These are phyloP conservation scores for Hypothenemus hampei DNA, from an alignment of 1,140 invertebrate genomes.

Conservation along the genomic window DNA sequence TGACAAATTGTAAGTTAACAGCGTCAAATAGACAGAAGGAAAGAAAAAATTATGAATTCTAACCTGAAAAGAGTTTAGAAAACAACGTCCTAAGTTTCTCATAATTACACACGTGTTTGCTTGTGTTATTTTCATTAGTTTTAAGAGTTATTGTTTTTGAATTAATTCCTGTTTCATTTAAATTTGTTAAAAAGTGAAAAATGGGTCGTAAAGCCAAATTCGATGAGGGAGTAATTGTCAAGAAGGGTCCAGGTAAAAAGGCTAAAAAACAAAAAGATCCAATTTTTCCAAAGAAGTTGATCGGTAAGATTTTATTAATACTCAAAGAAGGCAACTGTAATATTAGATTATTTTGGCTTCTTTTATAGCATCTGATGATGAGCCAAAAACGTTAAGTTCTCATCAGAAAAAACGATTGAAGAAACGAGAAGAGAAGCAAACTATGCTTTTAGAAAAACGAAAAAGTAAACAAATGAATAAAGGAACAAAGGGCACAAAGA, in stretches of 20 bases:
- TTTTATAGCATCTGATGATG: slow-evolving; percentile 33
- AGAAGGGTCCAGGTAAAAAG: slow-evolving; percentile 79
- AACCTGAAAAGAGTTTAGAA: no score
- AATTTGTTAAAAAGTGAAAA: no score
- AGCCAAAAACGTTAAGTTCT: slow-evolving; percentile 58
- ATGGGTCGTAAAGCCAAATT: slow-evolving; percentile 90
- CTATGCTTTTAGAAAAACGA: slow-evolving; percentile 49
- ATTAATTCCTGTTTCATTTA: no score
- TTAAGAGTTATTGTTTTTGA: no score
- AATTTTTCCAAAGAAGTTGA: slow-evolving; percentile 57
- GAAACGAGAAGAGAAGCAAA: slow-evolving; percentile 57
- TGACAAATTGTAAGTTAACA: no score
- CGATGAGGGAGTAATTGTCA: slow-evolving; percentile 58
- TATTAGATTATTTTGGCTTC: background rate
- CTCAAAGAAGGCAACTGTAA: background rate
- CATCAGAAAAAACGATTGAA: slow-evolving; percentile 62
- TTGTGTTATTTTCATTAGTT: no score
- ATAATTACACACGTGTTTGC: no score
- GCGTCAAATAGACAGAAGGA: no score
- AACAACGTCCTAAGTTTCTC: no score
- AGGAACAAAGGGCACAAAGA: no score
- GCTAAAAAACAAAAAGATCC: slow-evolving; percentile 79
- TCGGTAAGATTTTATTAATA: slow-evolving; percentile 39
- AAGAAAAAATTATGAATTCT: no score
- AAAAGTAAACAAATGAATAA: no score